A percentile compares a stretch with the other conserved stretches of the same genome.
phyloP scores from a whole-genome alignment of 1,140 invertebrate species.

The Macrobrachium rosenbergii region DNA sequence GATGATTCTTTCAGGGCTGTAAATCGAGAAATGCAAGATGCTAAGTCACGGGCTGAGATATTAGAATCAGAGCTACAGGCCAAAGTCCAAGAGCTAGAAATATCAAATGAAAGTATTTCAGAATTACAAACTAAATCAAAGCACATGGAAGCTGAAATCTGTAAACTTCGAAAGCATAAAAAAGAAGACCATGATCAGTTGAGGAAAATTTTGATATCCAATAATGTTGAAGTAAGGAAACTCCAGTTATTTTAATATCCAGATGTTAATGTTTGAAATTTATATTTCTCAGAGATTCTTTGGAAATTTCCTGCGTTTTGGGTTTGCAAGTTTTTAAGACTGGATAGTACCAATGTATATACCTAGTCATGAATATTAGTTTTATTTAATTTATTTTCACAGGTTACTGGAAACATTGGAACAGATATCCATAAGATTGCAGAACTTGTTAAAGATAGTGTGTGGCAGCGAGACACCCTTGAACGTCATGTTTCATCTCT shows the following conservation, averaged over 20 bases:
- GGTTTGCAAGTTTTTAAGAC: no score
- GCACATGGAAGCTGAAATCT: slow-evolving; percentile 18
- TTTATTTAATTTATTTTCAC: not conserved
- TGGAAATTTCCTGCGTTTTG: no score
- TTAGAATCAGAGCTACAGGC: slow-evolving; percentile 44
- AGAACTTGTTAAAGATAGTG: slow-evolving; percentile 22
- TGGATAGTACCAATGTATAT: no score
- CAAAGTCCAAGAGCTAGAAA: slow-evolving; percentile 40
- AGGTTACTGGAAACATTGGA: slow-evolving; percentile 20
- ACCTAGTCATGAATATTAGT: no score
- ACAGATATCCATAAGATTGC: slow-evolving; percentile 18
- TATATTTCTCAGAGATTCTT: no score
- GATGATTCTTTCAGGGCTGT: slow-evolving; percentile 25
- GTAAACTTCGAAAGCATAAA: not conserved
- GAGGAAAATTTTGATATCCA: not conserved
- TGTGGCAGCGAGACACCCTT: slow-evolving; percentile 51
- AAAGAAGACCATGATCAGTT: not conserved
- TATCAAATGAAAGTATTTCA: slow-evolving; percentile 33
- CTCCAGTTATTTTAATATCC: no score
- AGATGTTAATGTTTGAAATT: no score
- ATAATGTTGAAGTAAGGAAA: not conserved
- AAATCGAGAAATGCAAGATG: slow-evolving; percentile 23
- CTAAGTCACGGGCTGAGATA: slow-evolving; percentile 21
- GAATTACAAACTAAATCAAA: slow-evolving; percentile 29
- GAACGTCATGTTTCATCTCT: slow-evolving; percentile 38